phyloP scores from a whole-genome alignment of 2,888 invertebrate species.

The Idaea straminata region DNA sequence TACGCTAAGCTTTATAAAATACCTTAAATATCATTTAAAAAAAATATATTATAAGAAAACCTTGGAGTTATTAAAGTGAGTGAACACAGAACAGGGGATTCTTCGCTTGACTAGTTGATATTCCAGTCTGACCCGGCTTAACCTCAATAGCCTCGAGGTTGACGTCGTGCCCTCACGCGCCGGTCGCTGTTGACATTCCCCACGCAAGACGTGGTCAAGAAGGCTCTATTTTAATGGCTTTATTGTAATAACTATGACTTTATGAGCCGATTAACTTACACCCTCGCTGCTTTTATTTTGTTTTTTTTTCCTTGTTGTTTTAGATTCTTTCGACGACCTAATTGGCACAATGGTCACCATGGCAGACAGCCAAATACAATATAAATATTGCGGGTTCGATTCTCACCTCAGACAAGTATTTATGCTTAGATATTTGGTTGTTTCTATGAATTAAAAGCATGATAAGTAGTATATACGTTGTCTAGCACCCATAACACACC shows the following conservation, averaged over 20 bases:
- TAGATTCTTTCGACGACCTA: neutral
- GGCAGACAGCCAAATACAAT: no score
- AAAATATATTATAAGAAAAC: neutral
- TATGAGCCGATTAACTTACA: neutral
- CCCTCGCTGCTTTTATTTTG: neutral
- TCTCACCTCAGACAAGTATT: no score
- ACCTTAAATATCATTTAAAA: no score
- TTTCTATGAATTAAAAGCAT: no score
- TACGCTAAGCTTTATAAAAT: no score
- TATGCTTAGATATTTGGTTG: no score
- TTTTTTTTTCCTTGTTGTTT: neutral
- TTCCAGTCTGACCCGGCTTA: neutral
- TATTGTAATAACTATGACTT: neutral
- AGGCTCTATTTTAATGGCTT: neutral
- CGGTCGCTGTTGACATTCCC: constrained; percentile 17
- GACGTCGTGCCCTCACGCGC: constrained; percentile 12
- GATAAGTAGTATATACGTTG: no score
- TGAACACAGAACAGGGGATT: neutral
- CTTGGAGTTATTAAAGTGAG: neutral
- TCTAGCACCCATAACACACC: no score
- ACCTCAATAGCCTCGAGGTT: constrained; percentile 8
- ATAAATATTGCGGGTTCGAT: no score
- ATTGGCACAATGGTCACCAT: neutral
- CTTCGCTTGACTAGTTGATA: neutral
- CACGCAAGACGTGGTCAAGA: constrained; percentile 3